A percentile compares a stretch with the other conserved stretches of the same genome.
These are phyloP conservation scores for Iselma pallidipennis DNA, from an alignment of 2,888 invertebrate species.

Conservation along the genomic window DNA sequence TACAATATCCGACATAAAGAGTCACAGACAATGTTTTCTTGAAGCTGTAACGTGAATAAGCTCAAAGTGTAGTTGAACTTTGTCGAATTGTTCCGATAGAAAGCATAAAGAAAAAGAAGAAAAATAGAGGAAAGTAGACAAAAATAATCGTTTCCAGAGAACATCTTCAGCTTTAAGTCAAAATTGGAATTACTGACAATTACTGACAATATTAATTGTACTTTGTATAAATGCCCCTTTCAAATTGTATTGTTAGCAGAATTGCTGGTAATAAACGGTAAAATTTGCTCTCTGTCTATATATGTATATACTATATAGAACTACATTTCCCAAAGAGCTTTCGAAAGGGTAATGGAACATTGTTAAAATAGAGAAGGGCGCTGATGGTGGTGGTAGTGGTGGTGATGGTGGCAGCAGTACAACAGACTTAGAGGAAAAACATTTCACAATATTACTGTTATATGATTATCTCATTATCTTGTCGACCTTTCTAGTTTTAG, in stretches of 20 bases:
- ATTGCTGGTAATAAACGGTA: not conserved
- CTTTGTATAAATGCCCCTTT: not conserved
- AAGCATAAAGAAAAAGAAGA: not conserved
- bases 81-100: not conserved
- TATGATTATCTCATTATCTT: not conserved
- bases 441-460: not conserved
- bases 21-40: constrained; percentile 12
- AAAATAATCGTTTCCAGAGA: too few relatives aligned
- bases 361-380: not conserved
- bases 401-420: not conserved
- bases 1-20: constrained; percentile 18
- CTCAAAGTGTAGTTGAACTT: constrained; percentile 9
- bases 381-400: not conserved
- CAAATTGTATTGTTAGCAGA: not conserved
- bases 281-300: not conserved
- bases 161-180: too few relatives aligned
- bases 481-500: not conserved
- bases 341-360: not conserved
- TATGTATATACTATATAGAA: not conserved
- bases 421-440: not conserved
- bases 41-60: constrained; percentile 14
- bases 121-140: not conserved
- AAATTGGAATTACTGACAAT: not conserved
- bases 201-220: not conserved
- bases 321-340: not conserved